Percentiles rank a stretch among this genome's conserved stretches.
Conservation (phyloP, 2,113 vertebrate genomes). For the Morone saxatilis region DNA sequence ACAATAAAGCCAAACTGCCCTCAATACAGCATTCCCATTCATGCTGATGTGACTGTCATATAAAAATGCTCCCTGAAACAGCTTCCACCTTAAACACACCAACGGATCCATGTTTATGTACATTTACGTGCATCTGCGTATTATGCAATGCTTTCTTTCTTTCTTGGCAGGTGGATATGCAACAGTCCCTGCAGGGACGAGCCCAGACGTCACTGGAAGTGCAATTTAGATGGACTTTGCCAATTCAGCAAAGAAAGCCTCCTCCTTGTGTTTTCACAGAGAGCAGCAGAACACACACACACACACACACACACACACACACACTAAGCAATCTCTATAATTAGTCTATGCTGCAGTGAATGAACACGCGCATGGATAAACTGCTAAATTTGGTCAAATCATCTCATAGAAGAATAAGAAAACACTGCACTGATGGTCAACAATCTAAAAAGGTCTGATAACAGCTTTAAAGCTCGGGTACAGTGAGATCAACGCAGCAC, state of each 20-base stretch:
- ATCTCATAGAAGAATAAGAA: not conserved
- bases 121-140: slow-evolving; percentile 2
- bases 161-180: slow-evolving; percentile 62
- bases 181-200: slow-evolving; percentile 52
- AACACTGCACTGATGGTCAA: not conserved
- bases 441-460: not conserved
- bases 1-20: slow-evolving; percentile 19
- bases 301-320: slow-evolving; percentile 22
- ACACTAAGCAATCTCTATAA: slow-evolving; percentile 54
- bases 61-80: not conserved
- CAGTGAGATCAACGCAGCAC: no score
- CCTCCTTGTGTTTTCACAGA: slow-evolving; percentile 46
- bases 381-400: not conserved
- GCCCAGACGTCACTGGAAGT: slow-evolving; percentile 56
- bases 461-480: not conserved
- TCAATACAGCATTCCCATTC: not conserved
- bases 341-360: slow-evolving; percentile 59
- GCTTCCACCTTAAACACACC: not conserved
- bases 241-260: slow-evolving; percentile 66
- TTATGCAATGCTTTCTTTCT: slow-evolving; percentile 34
- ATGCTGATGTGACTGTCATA: not conserved
- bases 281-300: slow-evolving; percentile 51
- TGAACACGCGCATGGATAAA: slow-evolving; percentile 24
- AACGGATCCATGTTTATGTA: not conserved
- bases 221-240: slow-evolving; percentile 67